Base-by-base conservation (phyloP, 1,140 invertebrate genomes). In the Dysdera silvatica region DNA sequence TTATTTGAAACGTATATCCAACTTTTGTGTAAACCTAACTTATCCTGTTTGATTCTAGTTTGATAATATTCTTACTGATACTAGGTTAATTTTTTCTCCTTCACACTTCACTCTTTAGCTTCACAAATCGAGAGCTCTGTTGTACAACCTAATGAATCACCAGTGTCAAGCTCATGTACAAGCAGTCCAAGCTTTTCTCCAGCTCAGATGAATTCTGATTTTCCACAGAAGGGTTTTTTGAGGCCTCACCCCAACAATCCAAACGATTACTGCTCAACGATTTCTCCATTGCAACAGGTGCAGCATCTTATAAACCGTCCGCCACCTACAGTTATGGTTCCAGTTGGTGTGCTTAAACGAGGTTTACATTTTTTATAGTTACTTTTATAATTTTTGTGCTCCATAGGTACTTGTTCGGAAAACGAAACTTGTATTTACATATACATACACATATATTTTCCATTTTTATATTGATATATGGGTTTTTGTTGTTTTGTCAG, bases 211-310 rank as follows among this genome's bases (percentile, higher is more conserved):
- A n/a, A 41, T 40, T 18, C 48, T 18, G 45, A 60, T 61, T 43
- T 51, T 43, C 29, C 16, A 29, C 59, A 61, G 18, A 61, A 62
- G 26, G 33, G 16, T 14, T 23, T 33, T 24, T 60, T 59, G n/a
- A 68, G 68, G 14, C 71, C 72, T 47, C 88, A 91, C 79, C 89
- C 89, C 47, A 90, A 90, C 76, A 91, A 92, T 78, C 89, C 89
- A 32, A 85, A 87, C 82, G 89, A 93, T 76, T 93, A 92, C 77
- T 91, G 89, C 77, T 89, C 87, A 48, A 88, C 85, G 37, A 84
- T 92, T 74, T 87, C 89, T 66, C 88, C 88, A 66, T 80, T 85
- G 65, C 82, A 88, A 74, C 88, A 91, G 78, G 82, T 83, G 69
- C 80, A 77, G 12, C 78, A 76, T 24, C 72, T 76, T 49, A 74